These are phyloP conservation scores for Tenodera sinensis DNA, from an alignment of 2,888 invertebrate genomes.

Conservation along the genomic window DNA sequence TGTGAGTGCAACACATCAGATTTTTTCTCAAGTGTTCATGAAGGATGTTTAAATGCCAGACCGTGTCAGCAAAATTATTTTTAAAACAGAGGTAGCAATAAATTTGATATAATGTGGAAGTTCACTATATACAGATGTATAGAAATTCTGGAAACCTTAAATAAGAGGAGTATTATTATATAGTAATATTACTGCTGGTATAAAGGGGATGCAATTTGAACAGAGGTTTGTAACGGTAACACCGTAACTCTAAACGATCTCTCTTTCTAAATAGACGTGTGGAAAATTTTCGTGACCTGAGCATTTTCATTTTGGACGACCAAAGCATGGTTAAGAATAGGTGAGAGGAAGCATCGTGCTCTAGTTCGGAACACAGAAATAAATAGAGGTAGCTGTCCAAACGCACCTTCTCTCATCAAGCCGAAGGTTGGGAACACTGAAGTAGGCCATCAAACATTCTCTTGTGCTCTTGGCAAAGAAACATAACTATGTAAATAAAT, in stretches of 20 bases:
- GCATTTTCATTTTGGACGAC: neutral
- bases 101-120: no score
- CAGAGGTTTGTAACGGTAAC: neutral
- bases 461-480: neutral
- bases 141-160: no score
- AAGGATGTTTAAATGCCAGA: no score
- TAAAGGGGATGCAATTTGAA: neutral
- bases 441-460: neutral
- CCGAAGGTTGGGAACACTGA: neutral
- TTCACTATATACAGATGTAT: no score
- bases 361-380: neutral
- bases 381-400: neutral
- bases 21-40: no score
- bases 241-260: neutral
- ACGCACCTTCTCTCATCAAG: neutral
- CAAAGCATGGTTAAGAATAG: neutral
- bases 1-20: no score
- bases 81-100: no score
- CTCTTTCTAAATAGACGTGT: neutral
- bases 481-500: neutral
- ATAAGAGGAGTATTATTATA: no score
- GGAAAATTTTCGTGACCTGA: neutral
- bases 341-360: neutral
- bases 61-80: no score
- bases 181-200: no score